These are phyloP conservation scores for Marmota monax DNA, from an alignment of 2,113 vertebrate genomes.

Conservation along the genomic window DNA sequence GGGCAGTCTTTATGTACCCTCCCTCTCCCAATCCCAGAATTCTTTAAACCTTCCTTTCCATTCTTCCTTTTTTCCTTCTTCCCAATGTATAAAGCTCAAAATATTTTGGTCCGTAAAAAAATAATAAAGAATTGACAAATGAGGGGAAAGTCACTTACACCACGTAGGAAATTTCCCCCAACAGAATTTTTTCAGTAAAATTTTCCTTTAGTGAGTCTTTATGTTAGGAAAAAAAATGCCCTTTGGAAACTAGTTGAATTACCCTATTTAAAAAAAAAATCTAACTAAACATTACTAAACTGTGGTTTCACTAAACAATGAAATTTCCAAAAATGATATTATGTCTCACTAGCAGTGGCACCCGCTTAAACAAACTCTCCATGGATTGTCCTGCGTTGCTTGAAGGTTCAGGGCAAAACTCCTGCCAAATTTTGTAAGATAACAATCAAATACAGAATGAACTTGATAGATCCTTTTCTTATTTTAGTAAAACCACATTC, in stretches of 20 bases:
- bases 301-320: no score
- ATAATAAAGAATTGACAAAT: background rate
- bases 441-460: no score
- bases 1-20: background rate
- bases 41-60: slow-evolving; percentile 28
- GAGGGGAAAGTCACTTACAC: background rate
- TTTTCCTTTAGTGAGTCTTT: slow-evolving; percentile 40
- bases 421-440: no score
- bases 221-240: slow-evolving; percentile 38
- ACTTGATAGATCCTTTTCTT: no score
- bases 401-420: no score
- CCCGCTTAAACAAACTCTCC: no score
- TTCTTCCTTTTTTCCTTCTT: background rate
- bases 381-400: no score
- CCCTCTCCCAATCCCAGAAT: background rate
- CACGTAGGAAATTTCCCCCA: slow-evolving; percentile 19
- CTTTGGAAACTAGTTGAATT: slow-evolving; percentile 41
- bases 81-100: background rate
- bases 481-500: no score
- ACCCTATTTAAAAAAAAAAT: no score
- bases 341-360: no score
- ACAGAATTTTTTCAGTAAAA: slow-evolving; percentile 40
- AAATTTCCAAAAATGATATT: no score
- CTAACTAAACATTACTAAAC: no score
- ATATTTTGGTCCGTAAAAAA: background rate